Evolutionary conservation across 2,888 invertebrate genomes (phyloP), one percentile per base, ranked within the genome.

Genomic region (Piscicola geometra): DNA sequence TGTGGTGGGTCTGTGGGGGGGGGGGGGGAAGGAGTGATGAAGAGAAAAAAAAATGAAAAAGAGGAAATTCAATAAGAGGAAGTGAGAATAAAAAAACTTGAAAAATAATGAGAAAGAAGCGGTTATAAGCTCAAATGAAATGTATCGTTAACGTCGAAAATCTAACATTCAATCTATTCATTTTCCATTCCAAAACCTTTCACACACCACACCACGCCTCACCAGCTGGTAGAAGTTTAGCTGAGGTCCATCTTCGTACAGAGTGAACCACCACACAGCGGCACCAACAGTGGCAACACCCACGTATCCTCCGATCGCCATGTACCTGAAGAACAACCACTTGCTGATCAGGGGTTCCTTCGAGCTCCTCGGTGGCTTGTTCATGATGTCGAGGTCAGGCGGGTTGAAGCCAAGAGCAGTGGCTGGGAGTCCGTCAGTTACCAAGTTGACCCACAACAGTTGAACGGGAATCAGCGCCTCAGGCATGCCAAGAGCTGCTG

Each of bases 371-470:
- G 99, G 99, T 81, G 94, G 95, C 81, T 98, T 97, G 88, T 92
- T 91, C 99, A 99, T 99, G 89, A 99, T 99, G 89, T 99, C 99
- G 83, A 99, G 90, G 87, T 99, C 99, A 50, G 99, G 99, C 68
- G 99, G 98, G 88, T 99, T 99, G 90, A 99, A 99, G 85, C 99
- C 99, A 82, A 99, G 92, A 82, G 99, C 99, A 81, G 99, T 99
- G 84, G 99, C 99, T 82, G 99, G 99, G 84, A 99, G 91, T 90
- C 89, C 89, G 81, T 89, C 89, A 88, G 99, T 99, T 76, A 98
- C 99, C 89, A 99, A 89, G 90, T 99, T 99, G 85, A 99, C 99
- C 99, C 99, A 99, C 87, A 99, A 88, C 80, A 99, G 91, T 87
- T 99, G 99, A 30, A 99, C 99, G 77, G 99, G 99, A 88, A 99